Evolutionary conservation across 2,888 invertebrate genomes (phyloP).

Genomic region (Choreutis nemorana): DNA sequence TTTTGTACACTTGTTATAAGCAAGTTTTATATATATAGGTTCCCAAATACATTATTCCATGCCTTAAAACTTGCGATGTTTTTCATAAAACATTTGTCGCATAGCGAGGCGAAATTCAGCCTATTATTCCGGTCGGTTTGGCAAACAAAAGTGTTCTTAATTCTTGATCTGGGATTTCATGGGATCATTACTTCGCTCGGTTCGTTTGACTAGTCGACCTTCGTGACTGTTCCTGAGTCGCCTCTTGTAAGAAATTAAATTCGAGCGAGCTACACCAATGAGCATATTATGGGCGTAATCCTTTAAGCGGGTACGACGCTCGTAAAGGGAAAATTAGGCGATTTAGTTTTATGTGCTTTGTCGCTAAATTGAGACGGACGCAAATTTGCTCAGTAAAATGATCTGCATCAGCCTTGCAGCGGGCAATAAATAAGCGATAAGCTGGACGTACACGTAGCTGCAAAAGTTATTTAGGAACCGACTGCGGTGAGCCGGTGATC

Average conservation of each 20-base stretch:
- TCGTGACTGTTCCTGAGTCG: slow-evolving; percentile 15
- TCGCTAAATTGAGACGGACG: slow-evolving; percentile 24
- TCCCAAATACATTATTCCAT: slow-evolving; percentile 42
- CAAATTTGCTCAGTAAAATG: too few relatives aligned
- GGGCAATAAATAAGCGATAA: too few relatives aligned
- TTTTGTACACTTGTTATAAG: too few relatives aligned
- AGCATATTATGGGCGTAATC: slow-evolving; percentile 29
- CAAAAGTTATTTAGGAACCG: too few relatives aligned
- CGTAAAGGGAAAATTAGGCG: slow-evolving; percentile 9
- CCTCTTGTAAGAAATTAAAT: slow-evolving; percentile 39
- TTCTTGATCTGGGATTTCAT: slow-evolving; percentile 54
- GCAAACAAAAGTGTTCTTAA: slow-evolving; percentile 53
- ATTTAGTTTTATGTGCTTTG: slow-evolving; percentile 22
- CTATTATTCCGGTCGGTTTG: slow-evolving; percentile 55
- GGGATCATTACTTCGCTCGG: slow-evolving; percentile 46
- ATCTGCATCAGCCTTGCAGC: too few relatives aligned
- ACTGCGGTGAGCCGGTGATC: too few relatives aligned
- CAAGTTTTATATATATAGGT: too few relatives aligned
- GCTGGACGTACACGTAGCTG: too few relatives aligned
- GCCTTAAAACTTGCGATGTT: slow-evolving; percentile 39
- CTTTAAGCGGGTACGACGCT: slow-evolving; percentile 16
- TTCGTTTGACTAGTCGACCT: slow-evolving; percentile 30
- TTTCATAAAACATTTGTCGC: slow-evolving; percentile 54
- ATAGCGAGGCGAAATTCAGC: slow-evolving; percentile 47
- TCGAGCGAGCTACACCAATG: slow-evolving; percentile 35